Conservation (phyloP, 35 echinoderm and acorn worm genomes). For the Patiria miniata region DNA sequence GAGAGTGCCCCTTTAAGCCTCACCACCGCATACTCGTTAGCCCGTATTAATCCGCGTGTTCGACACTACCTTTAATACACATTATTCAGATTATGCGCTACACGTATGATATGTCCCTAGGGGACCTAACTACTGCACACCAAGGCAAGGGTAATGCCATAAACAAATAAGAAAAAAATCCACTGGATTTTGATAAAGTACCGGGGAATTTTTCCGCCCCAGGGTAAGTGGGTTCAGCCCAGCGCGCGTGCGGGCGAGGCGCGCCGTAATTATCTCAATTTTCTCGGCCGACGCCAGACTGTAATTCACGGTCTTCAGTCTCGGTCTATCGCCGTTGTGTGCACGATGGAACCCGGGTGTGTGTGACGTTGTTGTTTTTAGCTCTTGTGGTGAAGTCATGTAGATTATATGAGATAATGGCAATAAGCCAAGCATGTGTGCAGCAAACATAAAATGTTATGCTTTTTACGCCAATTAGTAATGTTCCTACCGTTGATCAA, state of each 20-base stretch:
- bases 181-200: background rate
- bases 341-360: background rate
- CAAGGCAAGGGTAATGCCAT: slow-evolving; percentile 1
- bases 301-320: slow-evolving; percentile 13
- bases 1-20: background rate
- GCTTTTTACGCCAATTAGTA: too few species aligned
- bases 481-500: too few species aligned
- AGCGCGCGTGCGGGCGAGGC: background rate
- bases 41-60: background rate
- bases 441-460: too few species aligned
- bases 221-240: background rate
- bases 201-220: background rate
- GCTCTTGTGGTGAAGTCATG: too few species aligned
- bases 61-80: slow-evolving; percentile 12
- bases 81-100: slow-evolving; percentile 6
- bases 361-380: slow-evolving; percentile 1
- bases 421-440: too few species aligned
- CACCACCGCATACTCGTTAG: background rate
- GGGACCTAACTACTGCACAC: background rate
- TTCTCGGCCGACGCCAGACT: slow-evolving; percentile 10
- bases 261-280: slow-evolving; percentile 22
- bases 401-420: too few species aligned
- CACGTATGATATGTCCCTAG: slow-evolving; percentile 9
- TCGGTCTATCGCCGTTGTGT: background rate
- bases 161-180: background rate